These are phyloP conservation scores for Vanessa tameamea DNA, from an alignment of 1,140 invertebrate species.

Conservation along the genomic window DNA sequence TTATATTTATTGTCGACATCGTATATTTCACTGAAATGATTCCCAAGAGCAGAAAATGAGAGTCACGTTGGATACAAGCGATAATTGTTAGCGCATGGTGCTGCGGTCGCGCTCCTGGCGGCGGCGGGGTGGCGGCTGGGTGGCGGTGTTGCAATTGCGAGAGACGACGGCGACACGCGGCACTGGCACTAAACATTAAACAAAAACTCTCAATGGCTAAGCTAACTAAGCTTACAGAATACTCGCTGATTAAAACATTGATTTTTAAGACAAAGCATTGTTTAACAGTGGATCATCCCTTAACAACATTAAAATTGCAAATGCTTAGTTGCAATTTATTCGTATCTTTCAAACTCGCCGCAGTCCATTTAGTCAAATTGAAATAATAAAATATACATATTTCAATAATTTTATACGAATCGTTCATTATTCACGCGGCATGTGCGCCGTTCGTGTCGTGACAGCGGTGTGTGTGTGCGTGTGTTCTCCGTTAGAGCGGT, in stretches of 20 bases:
- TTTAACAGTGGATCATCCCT: no score
- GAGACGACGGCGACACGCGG: not conserved
- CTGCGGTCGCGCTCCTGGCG: not conserved
- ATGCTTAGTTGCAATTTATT: no score
- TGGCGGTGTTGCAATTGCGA: not conserved
- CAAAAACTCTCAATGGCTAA: no score
- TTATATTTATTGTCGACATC: not conserved
- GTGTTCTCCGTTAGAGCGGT: constrained; percentile 26
- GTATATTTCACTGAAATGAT: not conserved
- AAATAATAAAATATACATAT: not conserved
- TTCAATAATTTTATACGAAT: not conserved
- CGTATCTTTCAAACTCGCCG: no score
- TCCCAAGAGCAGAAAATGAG: not conserved
- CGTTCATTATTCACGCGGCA: constrained; percentile 8
- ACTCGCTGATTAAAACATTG: no score
- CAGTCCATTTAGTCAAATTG: no score
- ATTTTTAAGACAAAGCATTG: no score
- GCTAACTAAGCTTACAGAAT: no score
- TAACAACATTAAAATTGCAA: no score
- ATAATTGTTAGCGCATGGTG: not conserved
- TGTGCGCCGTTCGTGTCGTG: not conserved
- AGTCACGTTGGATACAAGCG: not conserved
- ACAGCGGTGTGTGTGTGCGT: not conserved
- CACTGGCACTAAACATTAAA: no score
- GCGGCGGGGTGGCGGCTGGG: no score